Conservation (phyloP, 64 coral and sea anemone species). For the Pocillopora verrucosa region DNA sequence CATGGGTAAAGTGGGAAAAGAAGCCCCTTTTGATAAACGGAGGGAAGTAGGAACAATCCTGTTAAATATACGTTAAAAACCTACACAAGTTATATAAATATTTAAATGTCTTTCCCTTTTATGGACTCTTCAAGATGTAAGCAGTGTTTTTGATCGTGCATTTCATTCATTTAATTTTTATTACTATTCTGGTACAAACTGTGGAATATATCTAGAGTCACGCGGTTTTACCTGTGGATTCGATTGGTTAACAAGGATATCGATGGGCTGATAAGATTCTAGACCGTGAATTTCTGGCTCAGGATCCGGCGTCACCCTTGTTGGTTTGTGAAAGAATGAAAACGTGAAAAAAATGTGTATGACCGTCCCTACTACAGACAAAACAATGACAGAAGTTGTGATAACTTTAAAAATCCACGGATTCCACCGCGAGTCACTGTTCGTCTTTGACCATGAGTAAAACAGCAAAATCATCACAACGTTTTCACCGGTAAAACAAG, state of each 20-base stretch:
- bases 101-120: no score
- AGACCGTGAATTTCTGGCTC: background rate
- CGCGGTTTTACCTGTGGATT: background rate
- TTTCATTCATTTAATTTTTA: background rate
- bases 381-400: slow-evolving; percentile 23
- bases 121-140: no score
- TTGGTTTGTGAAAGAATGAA: slow-evolving; percentile 20
- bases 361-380: slow-evolving; percentile 42
- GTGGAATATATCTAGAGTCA: background rate
- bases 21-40: no score
- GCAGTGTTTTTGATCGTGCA: no score
- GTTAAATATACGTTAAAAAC: no score
- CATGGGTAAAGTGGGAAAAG: no score
- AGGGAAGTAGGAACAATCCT: no score
- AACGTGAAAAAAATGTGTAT: slow-evolving; percentile 45
- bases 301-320: background rate
- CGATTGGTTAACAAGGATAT: background rate
- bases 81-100: no score
- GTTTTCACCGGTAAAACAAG: slow-evolving; percentile 40
- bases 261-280: background rate
- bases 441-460: slow-evolving; percentile 43
- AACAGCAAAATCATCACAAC: slow-evolving; percentile 47
- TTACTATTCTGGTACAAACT: background rate
- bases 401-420: slow-evolving; percentile 20
- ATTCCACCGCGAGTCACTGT: background rate